Evolutionary conservation across 2,113 vertebrate genomes (phyloP).

Genomic region (Clarias batrachus): DNA sequence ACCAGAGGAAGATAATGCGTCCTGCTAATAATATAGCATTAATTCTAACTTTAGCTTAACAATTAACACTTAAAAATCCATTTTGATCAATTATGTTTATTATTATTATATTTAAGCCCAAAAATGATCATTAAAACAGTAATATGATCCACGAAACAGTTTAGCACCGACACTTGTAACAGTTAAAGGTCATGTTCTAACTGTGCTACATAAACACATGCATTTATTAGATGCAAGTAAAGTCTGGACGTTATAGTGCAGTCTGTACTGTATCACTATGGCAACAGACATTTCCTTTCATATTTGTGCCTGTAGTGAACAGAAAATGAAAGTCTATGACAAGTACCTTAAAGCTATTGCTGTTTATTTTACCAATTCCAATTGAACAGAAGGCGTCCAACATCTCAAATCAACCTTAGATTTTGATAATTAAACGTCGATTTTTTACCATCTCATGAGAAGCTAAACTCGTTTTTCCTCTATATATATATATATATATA

Average conservation of each 20-base stretch:
- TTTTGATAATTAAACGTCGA: neutral
- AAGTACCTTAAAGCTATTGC: neutral
- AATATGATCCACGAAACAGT: neutral
- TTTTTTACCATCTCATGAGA: neutral
- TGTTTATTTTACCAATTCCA: neutral
- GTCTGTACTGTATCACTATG: constrained; percentile 10
- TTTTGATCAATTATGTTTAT: neutral
- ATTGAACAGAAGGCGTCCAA: neutral
- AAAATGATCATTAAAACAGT: neutral
- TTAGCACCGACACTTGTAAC: neutral
- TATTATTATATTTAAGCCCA: neutral
- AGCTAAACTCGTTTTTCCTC: neutral
- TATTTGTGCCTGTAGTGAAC: neutral
- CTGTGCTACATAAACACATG: neutral
- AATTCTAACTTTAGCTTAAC: constrained; percentile 7
- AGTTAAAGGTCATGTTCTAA: neutral
- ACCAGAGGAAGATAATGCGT: neutral
- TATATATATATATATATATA: neutral
- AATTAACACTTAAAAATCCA: neutral
- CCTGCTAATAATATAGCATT: neutral
- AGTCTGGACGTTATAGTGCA: neutral
- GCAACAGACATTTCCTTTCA: constrained; percentile 11
- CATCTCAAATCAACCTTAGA: neutral
- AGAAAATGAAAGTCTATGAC: neutral
- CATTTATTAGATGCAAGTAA: neutral